A percentile compares a stretch with the other conserved stretches of the same genome.
Evolutionary conservation across 1,140 invertebrate genomes (phyloP).

Genomic region (Eumaeus atala): DNA sequence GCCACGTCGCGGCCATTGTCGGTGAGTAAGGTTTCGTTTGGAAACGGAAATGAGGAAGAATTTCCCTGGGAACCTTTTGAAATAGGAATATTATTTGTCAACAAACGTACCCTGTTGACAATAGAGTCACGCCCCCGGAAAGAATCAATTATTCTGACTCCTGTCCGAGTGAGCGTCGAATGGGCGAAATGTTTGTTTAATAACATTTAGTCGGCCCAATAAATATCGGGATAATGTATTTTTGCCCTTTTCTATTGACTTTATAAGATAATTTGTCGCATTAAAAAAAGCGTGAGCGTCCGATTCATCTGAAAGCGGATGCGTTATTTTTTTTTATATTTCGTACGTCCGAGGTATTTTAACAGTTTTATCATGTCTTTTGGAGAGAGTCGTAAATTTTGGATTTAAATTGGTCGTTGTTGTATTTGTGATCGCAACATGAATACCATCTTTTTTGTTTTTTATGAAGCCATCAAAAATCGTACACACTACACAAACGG

Average conservation of each 20-base stretch:
- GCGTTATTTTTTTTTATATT: constrained; percentile 59
- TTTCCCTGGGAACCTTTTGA: constrained; percentile 56
- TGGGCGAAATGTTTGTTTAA: constrained; percentile 73
- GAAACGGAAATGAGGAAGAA: constrained; percentile 64
- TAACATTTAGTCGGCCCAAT: constrained; percentile 62
- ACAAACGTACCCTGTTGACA: constrained; percentile 44
- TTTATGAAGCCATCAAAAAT: constrained; percentile 4
- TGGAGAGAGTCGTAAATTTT: constrained; percentile 47
- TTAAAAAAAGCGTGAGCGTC: constrained; percentile 19
- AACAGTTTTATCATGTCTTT: constrained; percentile 48
- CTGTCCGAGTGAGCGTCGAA: constrained; percentile 56
- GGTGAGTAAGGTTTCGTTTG: constrained; percentile 55
- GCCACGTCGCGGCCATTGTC: constrained; percentile 51
- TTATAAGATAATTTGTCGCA: constrained; percentile 15
- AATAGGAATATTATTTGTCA: constrained; percentile 67
- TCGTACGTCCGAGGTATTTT: constrained; percentile 52
- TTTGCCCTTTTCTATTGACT: constrained; percentile 12
- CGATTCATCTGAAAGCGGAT: constrained; percentile 46
- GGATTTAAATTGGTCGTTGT: constrained; percentile 26
- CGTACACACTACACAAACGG: neutral
- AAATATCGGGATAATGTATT: constrained; percentile 45
- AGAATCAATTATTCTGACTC: constrained; percentile 69
- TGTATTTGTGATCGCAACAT: constrained; percentile 22
- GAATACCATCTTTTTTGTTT: constrained; percentile 10
- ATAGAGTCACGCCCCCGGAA: constrained; percentile 64